Conservation (phyloP, 1,140 invertebrate genomes). For the Akabosia matsudoensis region DNA sequence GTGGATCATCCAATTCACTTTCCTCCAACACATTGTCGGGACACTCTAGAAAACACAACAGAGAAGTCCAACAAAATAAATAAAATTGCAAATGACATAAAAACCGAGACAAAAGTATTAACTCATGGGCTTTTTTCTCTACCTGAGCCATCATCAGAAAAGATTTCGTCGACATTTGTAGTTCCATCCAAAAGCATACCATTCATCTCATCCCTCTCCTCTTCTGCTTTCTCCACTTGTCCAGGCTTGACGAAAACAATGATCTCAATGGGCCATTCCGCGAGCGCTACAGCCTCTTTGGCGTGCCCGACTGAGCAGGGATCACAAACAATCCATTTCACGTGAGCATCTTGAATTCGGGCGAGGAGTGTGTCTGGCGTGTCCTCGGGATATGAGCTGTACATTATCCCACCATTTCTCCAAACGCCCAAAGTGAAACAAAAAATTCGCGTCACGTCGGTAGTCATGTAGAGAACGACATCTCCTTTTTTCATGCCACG, state of each 20-base stretch:
- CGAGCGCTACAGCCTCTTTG: conserved; percentile 27
- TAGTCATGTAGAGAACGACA: conserved; percentile 40
- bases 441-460: conserved; percentile 42
- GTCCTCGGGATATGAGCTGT: conserved; percentile 45
- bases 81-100: background rate
- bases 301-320: conserved; percentile 23
- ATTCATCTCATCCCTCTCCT: background rate
- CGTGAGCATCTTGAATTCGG: conserved; percentile 37
- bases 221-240: background rate
- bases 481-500: conserved; percentile 46
- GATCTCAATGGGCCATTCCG: conserved; percentile 40
- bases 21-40: conserved; percentile 7
- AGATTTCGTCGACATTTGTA: conserved; percentile 38
- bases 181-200: conserved; percentile 26
- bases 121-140: background rate
- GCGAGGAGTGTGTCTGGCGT: conserved; percentile 38
- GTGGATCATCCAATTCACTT: conserved; percentile 37
- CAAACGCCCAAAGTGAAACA: conserved; percentile 40
- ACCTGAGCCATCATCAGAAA: conserved; percentile 39
- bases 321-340: conserved; percentile 43
- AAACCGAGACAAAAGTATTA: background rate
- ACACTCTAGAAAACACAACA: conserved; percentile 7
- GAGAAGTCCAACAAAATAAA: background rate
- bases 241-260: conserved; percentile 34
- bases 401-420: conserved; percentile 42